Percentiles rank a stretch among this genome's conserved stretches.
These are phyloP conservation scores for Drosophila parthenogenetica DNA, from an alignment of 2,888 invertebrate genomes.

Conservation along the genomic window DNA sequence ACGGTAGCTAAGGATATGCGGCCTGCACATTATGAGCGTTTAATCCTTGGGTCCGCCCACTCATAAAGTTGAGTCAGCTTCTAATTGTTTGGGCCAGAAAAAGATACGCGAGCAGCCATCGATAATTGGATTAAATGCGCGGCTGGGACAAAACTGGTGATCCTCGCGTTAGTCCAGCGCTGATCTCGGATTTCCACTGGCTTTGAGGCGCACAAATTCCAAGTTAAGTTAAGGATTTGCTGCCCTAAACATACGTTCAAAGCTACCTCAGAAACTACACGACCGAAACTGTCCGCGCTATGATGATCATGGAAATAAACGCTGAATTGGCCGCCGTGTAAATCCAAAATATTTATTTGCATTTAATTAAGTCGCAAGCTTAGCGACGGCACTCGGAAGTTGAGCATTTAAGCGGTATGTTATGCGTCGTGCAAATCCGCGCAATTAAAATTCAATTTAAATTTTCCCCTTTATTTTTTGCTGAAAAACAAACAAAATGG, in stretches of 20 bases:
- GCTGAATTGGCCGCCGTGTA: slow-evolving; percentile 37
- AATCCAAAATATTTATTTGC: slow-evolving; percentile 77
- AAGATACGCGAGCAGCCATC: slow-evolving; percentile 40
- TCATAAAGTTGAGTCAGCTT: slow-evolving; percentile 66
- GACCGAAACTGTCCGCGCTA: background rate
- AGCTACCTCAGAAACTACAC: background rate
- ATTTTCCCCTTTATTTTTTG: slow-evolving; percentile 18
- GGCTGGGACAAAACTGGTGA: slow-evolving; percentile 39
- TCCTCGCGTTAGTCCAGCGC: slow-evolving; percentile 52
- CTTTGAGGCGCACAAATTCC: slow-evolving; percentile 65
- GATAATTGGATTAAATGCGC: slow-evolving; percentile 76
- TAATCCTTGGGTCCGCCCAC: slow-evolving; percentile 60
- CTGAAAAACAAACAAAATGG: slow-evolving; percentile 28
- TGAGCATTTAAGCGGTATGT: slow-evolving; percentile 6
- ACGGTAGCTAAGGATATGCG: slow-evolving; percentile 36
- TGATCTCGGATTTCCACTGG: slow-evolving; percentile 70
- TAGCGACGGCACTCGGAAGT: slow-evolving; percentile 52
- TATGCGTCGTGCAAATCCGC: slow-evolving; percentile 52
- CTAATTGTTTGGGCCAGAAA: slow-evolving; percentile 63
- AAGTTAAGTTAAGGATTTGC: slow-evolving; percentile 68
- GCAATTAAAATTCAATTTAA: slow-evolving; percentile 72
- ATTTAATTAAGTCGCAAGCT: slow-evolving; percentile 69
- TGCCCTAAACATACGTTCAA: slow-evolving; percentile 38
- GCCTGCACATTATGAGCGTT: slow-evolving; percentile 48
- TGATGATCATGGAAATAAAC: slow-evolving; percentile 50